Conservation (phyloP, 2,113 vertebrate genomes). For the Oncorhynchus clarkii region DNA sequence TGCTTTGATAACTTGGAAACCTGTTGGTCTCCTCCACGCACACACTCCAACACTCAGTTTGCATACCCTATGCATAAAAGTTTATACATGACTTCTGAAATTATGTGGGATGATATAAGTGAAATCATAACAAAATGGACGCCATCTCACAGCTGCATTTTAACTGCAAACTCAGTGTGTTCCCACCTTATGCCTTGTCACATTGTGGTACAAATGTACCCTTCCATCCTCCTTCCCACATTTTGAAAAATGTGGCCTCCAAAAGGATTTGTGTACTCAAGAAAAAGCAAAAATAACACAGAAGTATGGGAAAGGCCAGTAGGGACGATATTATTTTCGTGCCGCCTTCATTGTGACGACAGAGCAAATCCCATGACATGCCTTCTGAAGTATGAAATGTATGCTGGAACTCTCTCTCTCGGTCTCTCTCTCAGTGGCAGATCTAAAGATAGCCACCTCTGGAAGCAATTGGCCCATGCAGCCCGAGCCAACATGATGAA, state of each 20-base stretch:
- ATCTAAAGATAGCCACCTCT: constrained; percentile 39
- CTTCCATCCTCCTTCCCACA: constrained; percentile 38
- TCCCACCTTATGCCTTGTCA: not conserved
- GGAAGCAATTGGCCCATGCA: constrained; percentile 23
- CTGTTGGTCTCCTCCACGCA: not conserved
- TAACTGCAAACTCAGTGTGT: not conserved
- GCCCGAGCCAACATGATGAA: constrained; percentile 25
- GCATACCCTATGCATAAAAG: not conserved
- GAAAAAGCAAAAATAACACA: not conserved
- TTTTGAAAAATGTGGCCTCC: not conserved
- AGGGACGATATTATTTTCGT: not conserved
- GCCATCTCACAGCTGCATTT: not conserved
- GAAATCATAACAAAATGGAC: not conserved
- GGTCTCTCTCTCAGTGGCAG: not conserved
- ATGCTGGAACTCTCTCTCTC: not conserved
- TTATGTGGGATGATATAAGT: not conserved
- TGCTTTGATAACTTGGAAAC: not conserved
- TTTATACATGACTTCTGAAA: constrained; percentile 23
- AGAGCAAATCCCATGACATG: not conserved
- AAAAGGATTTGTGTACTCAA: not conserved
- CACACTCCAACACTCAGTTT: not conserved
- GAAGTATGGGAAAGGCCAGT: not conserved
- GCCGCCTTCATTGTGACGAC: not conserved
- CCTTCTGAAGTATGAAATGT: not conserved
- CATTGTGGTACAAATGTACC: constrained; percentile 29